Conservation (phyloP, 2,113 vertebrate genomes). For the Camelus bactrianus region DNA sequence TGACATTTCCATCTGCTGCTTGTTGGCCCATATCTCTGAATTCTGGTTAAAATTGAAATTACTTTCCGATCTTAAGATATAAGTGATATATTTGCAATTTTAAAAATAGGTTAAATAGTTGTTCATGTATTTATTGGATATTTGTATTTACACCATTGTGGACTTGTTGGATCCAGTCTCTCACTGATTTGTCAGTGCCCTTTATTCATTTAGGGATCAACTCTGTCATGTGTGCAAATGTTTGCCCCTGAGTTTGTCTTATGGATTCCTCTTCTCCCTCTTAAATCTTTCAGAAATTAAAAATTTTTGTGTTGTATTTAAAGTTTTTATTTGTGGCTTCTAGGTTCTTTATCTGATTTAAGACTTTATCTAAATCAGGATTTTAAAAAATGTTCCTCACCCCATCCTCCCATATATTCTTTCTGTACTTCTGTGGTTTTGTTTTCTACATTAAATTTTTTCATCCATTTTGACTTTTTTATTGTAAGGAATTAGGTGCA, state of each 20-base stretch:
- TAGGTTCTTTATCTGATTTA: not conserved
- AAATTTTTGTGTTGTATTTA: not conserved
- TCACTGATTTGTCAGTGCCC: not conserved
- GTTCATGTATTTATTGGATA: not conserved
- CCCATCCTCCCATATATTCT: not conserved
- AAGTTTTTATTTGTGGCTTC: not conserved
- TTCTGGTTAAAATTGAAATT: not conserved
- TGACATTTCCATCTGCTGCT: not conserved
- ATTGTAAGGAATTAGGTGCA: not conserved
- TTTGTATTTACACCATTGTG: not conserved
- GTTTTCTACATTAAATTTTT: not conserved
- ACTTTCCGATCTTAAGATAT: not conserved
- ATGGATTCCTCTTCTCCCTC: not conserved
- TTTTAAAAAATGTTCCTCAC: not conserved
- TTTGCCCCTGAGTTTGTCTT: not conserved
- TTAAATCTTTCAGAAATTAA: slow-evolving; percentile 6
- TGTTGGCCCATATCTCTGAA: not conserved
- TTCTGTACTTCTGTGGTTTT: not conserved
- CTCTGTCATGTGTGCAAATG: not conserved
- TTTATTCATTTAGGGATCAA: not conserved
- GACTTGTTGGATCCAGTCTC: not conserved
- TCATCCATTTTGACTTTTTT: not conserved
- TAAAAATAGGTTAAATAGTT: not conserved
- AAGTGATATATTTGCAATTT: not conserved
- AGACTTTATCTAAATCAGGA: not conserved